Base-by-base conservation (phyloP, 2,113 vertebrate species). In the Ancistrus triradiatus region DNA sequence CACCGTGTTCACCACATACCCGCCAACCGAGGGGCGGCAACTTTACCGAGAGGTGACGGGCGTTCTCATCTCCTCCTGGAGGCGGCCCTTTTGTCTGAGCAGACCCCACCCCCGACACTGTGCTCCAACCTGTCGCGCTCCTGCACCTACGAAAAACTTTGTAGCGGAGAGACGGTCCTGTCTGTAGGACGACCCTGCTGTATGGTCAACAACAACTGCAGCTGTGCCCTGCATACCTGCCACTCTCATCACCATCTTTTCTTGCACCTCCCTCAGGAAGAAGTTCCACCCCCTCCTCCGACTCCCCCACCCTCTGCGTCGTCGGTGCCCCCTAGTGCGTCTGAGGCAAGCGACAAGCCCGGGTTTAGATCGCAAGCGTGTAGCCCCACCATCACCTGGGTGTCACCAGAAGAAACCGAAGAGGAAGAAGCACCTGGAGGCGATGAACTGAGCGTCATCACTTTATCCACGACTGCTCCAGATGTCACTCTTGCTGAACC, bases 361-460 rank as follows among this genome's bases (percentile, higher is more conserved):
- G 90, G 93, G 48, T 88, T 90, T 48, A 87, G 90, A 25, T 93
- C 94, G 3, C 92, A 90, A 75, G 90, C 83, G 35, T 91, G 90
- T 76, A 92, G 87, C 71, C 90, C 90, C 7, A 86, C 88, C 5
- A 88, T 88, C 4, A 83, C 78, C 7, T 90, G 90, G 89, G 78
- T 90, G 56, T 83, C 84, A 13, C 25, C 43, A 21, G 43, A 60
- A 25, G 42, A n/a, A n/a, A n/a, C n/a, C n/a, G n/a, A 59, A 21
- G 25, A 47, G 0, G 88, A 91, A 66, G 86, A 83, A 67, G 86
- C 81, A 14, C 69, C 66, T 6, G 78, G 68, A 11, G 76, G 69
- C 3, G 85, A 89, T 55, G 86, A 89, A 28, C 27, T 76, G 8
- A 77, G 78, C 2, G 19, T 85, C 60, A 85, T 88, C 69, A 81